These are phyloP conservation scores for Crocallis elinguaria DNA, from an alignment of 2,888 invertebrate species.

Conservation along the genomic window DNA sequence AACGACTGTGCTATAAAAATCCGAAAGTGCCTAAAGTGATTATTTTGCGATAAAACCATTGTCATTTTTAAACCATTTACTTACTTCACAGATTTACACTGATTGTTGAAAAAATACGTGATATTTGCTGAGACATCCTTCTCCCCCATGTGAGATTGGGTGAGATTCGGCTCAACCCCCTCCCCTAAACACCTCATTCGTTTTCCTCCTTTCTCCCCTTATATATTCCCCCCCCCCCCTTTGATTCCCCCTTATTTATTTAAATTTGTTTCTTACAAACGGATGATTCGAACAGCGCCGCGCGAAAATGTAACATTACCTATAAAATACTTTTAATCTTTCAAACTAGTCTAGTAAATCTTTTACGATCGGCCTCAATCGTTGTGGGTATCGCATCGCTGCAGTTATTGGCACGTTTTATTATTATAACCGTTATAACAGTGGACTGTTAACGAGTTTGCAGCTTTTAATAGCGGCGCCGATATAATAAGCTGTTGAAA, in stretches of 20 bases:
- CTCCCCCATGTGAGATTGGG: too few relatives aligned
- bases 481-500: constrained; percentile 13
- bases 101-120: too few relatives aligned
- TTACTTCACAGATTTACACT: too few relatives aligned
- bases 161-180: too few relatives aligned
- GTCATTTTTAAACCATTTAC: too few relatives aligned
- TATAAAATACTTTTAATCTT: constrained; percentile 15
- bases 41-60: too few relatives aligned
- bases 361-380: constrained; percentile 19
- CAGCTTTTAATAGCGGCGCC: constrained; percentile 2
- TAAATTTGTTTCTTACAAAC: not conserved
- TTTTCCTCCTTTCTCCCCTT: too few relatives aligned
- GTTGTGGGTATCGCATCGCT: constrained; percentile 21
- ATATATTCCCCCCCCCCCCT: too few relatives aligned
- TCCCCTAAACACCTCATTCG: too few relatives aligned
- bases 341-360: constrained; percentile 12
- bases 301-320: not conserved
- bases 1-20: too few relatives aligned
- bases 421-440: constrained; percentile 11
- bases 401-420: constrained; percentile 22
- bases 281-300: not conserved
- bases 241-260: not conserved
- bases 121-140: too few relatives aligned
- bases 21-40: too few relatives aligned
- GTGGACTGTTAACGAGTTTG: constrained; percentile 10